Evolutionary conservation across 2,113 vertebrate species (phyloP).

Genomic region (Larimichthys polyactis): DNA sequence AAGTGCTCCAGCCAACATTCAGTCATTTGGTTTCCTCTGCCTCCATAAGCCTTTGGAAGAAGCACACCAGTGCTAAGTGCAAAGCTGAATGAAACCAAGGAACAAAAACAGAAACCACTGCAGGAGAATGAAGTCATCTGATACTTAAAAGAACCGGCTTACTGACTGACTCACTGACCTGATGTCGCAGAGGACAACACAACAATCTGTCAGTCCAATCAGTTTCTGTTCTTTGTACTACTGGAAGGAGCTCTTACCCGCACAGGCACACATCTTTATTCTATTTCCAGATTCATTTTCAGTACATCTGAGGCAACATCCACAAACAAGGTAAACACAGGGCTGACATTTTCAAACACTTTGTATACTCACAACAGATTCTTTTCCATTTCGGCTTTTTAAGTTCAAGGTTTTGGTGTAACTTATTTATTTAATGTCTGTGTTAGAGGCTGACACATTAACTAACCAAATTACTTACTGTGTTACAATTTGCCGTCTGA

Average conservation of each 20-base stretch:
- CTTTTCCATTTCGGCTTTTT: background rate
- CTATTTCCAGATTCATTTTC: background rate
- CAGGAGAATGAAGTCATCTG: background rate
- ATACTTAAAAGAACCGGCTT: background rate
- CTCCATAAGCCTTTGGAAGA: no score
- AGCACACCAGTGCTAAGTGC: no score
- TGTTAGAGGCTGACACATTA: background rate
- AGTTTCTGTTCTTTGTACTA: background rate
- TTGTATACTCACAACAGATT: background rate
- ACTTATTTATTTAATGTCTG: background rate
- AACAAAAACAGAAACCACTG: background rate
- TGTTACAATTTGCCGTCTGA: background rate
- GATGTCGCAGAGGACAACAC: background rate
- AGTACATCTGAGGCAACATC: background rate
- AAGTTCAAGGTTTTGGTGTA: background rate
- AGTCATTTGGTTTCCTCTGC: no score
- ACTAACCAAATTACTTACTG: background rate
- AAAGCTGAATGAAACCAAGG: background rate
- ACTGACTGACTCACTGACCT: background rate
- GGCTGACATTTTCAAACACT: background rate
- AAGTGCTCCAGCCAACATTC: no score
- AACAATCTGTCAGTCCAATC: background rate
- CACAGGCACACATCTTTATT: background rate
- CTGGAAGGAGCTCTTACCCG: background rate
- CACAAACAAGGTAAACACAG: background rate